These are phyloP conservation scores for Nannospalax galili DNA, from an alignment of 2,113 vertebrate genomes.

Conservation along the genomic window DNA sequence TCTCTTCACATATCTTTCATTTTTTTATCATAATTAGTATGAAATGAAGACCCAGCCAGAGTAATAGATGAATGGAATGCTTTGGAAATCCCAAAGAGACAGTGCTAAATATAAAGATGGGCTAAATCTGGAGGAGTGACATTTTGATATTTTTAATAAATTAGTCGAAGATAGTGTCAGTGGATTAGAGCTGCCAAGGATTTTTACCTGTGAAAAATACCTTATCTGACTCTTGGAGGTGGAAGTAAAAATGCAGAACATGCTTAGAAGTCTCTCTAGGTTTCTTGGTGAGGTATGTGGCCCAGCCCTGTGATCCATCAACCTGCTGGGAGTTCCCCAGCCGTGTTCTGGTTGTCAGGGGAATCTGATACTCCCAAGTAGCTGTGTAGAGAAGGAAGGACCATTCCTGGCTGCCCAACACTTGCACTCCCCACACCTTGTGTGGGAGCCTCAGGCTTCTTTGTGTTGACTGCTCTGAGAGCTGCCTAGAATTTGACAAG, in stretches of 20 bases:
- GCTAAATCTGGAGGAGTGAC: not conserved
- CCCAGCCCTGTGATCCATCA: not conserved
- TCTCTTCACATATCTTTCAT: not conserved
- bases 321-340: not conserved
- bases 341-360: not conserved
- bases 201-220: not conserved
- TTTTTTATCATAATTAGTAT: not conserved
- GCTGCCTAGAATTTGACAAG: not conserved
- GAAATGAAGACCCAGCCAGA: not conserved
- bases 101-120: not conserved
- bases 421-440: not conserved
- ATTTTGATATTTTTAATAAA: conserved; percentile 21
- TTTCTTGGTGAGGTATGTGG: not conserved
- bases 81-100: conserved; percentile 31
- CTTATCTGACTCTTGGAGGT: not conserved
- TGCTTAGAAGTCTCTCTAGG: not conserved
- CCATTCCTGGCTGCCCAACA: not conserved
- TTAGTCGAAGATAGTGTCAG: not conserved
- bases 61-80: not conserved
- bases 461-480: not conserved
- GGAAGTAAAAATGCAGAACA: not conserved
- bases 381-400: not conserved
- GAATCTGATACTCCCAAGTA: not conserved
- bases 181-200: not conserved
- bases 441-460: not conserved